These are phyloP conservation scores for Helicolenus hilgendorfi DNA, from an alignment of 2,797 vertebrate species.

Conservation along the genomic window DNA sequence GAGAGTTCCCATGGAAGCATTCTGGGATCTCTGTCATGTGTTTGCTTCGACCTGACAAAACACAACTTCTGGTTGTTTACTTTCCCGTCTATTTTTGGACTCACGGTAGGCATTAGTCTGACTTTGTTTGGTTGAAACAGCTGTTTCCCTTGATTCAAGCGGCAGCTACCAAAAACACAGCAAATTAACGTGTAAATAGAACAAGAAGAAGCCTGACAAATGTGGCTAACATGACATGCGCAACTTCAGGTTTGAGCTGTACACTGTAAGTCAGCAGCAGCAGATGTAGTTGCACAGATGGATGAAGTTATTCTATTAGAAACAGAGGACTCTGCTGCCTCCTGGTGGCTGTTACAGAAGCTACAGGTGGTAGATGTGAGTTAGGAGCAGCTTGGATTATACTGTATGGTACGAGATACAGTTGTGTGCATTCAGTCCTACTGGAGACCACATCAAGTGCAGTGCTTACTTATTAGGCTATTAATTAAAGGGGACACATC, in stretches of 20 bases:
- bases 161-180: constrained; percentile 38
- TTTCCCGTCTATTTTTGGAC: constrained; percentile 8
- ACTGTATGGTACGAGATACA: background rate
- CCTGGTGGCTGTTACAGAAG: constrained; percentile 53
- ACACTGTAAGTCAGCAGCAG: background rate
- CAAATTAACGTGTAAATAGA: constrained; percentile 12
- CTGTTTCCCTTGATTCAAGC: constrained; percentile 63
- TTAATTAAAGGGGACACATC: too few relatives aligned
- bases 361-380: background rate
- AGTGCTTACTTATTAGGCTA: background rate
- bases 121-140: constrained; percentile 72
- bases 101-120: constrained; percentile 35
- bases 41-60: constrained; percentile 65
- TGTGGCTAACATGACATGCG: background rate
- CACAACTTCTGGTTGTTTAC: constrained; percentile 66
- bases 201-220: background rate
- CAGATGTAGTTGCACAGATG: background rate
- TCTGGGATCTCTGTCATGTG: constrained; percentile 27
- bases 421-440: background rate
- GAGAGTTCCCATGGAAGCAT: constrained; percentile 49
- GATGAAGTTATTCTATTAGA: background rate
- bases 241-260: background rate
- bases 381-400: background rate
- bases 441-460: too few relatives aligned
- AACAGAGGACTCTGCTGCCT: constrained; percentile 57